Base-by-base conservation (phyloP, 2,797 vertebrate genomes). In the Thamnophis elegans region DNA sequence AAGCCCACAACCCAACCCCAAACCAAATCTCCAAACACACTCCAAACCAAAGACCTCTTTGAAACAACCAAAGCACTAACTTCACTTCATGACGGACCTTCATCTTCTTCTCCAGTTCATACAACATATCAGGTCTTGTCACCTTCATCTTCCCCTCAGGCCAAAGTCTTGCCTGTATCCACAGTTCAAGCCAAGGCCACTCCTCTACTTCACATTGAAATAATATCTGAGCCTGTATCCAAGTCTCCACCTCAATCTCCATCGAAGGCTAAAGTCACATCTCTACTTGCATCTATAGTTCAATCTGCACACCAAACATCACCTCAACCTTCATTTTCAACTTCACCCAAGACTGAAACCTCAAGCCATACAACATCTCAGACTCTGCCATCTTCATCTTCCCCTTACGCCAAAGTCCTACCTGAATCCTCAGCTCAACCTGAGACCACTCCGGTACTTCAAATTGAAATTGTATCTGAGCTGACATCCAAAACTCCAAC, bases 381-480 rank as follows among this genome's bases (percentile, higher is more conserved):
- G 16, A 0, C 18, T n/a, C n/a, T n/a, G n/a, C n/a, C n/a, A n/a
- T n/a, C n/a, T 12, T 22, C 51, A 25, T 10, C 20, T 90, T 53
- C 12, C 7, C 26, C 87, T 47, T 20, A 60, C 36, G 26, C 54
- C 36, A 18, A 87, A 88, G 26, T 28, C 62, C 91, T 25, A 4
- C 12, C 20, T 28, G 65, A 18, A 73, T 32, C 65, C 65, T 16
- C n/a, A 68, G 12, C 1, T 5, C 65, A 6, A 16, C n/a, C 65
- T 3, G 3, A 16, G 9, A 1, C 88, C 42, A 32, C 3, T 1
- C 54, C 54, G 5, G 6, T 8, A 0, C 11, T 18, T 32, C 22
- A 54, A 8, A 20, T 54, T 26, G 60, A 26, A 10, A 28, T 25
- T 13, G 0, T 13, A 42, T 2, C n/a, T 16, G 12, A 58, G 13